Evolutionary conservation across 1,140 invertebrate genomes (phyloP), one percentile per base, ranked within the genome.

Genomic region (Stegodyphus dumicola): DNA sequence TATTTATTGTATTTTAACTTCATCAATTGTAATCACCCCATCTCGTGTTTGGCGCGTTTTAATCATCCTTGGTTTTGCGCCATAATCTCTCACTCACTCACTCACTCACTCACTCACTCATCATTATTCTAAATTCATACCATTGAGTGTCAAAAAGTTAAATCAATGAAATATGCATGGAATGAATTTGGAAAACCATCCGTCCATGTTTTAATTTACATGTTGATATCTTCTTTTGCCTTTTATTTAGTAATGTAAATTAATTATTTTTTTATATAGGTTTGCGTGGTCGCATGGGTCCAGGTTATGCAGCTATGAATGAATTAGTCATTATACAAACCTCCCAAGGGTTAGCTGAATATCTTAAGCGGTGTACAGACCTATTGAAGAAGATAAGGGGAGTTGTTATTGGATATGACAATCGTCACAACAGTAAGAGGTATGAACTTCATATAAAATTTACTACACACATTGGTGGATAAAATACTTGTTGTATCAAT

Each of bases 271-370:
- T 64, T 53, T 77, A 74, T 64, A 49, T 71, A 89, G 92, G 98
- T 4, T 91, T 99, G 7, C 92, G 99, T 85, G 96, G 96, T 0
- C 91, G 92, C 86, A 99, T 99, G 98, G 95, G 94, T 17, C 94
- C 96, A 64, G 99, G 98, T 0, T 99, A 95, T 89, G 93, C 93
- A 88, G 94, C 94, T 79, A 98, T 99, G 95, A 99, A 99, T 92
- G 98, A 99, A 91, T 92, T 99, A 51, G 98, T 99, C 0, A 95
- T 99, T 52, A 93, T 99, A 71, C 99, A 99, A 92, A 97, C 98
- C 18, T 94, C 95, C 6, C 98, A 99, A 93, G 98, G 98, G 6
- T 90, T 99, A 70, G 93, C 94, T 56, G 93, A 94, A 77, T 97
- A 98, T 91, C 89, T 99, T 51, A 90, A 90, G 74, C 91, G 93